Conservation (phyloP, 1,140 invertebrate genomes). For the Tetragnatha versicolor region DNA sequence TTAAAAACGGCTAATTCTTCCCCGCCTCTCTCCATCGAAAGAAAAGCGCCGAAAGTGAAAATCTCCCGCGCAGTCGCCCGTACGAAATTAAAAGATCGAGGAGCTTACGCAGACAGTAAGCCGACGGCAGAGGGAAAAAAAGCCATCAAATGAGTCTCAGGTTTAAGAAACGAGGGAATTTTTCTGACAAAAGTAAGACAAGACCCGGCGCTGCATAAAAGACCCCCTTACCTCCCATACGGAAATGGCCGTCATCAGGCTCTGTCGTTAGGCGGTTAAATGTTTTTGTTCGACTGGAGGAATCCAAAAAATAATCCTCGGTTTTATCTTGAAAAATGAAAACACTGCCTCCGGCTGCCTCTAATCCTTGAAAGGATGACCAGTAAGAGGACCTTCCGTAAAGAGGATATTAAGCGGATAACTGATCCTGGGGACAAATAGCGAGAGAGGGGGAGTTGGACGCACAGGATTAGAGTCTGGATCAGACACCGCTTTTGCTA, state of each 20-base stretch:
- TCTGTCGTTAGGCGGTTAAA: slow-evolving; percentile 18
- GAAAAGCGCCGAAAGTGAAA: no score
- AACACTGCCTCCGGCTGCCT: slow-evolving; percentile 37
- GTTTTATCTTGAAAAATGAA: slow-evolving; percentile 48
- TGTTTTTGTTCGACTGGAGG: slow-evolving; percentile 22
- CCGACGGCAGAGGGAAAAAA: no score
- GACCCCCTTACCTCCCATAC: not conserved
- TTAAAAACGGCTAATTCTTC: no score
- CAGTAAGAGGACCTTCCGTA: slow-evolving; percentile 17
- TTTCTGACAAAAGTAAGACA: no score
- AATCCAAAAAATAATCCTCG: slow-evolving; percentile 27
- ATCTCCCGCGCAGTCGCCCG: no score
- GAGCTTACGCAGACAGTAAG: no score
- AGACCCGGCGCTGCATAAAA: no score
- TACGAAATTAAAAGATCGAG: no score
- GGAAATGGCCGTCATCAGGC: not conserved
- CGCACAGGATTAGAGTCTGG: slow-evolving; percentile 37
- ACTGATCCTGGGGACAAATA: slow-evolving; percentile 40
- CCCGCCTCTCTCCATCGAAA: no score
- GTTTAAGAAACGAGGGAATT: no score
- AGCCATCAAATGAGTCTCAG: no score
- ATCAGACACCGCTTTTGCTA: slow-evolving; percentile 33
- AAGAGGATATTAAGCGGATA: slow-evolving; percentile 51
- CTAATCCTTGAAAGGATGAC: slow-evolving; percentile 49
- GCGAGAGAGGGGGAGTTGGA: slow-evolving; percentile 10